Evolutionary conservation across 2,113 vertebrate genomes (phyloP).

Genomic region (Indicator maculatus): DNA sequence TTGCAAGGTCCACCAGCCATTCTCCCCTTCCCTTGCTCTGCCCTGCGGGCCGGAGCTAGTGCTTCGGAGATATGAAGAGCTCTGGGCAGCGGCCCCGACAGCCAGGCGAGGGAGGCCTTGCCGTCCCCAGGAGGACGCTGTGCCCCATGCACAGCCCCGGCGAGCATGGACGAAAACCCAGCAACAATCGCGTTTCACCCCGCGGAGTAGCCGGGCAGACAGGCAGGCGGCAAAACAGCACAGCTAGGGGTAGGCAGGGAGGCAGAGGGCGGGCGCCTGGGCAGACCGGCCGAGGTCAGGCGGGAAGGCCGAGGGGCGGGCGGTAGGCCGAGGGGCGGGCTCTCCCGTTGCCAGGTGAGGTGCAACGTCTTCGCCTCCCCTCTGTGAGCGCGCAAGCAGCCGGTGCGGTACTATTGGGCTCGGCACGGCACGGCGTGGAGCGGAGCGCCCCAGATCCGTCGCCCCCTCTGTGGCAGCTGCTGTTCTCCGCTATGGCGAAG

Average conservation of each 20-base stretch:
- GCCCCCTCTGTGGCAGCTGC: too few relatives aligned
- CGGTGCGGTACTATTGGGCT: neutral
- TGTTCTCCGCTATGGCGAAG: slow-evolving; percentile 75
- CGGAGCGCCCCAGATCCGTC: neutral
- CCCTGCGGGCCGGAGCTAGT: neutral
- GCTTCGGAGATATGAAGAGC: too few relatives aligned
- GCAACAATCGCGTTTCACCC: neutral
- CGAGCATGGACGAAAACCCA: too few relatives aligned
- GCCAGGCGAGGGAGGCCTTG: neutral
- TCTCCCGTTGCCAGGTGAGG: neutral
- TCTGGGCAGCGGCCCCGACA: neutral
- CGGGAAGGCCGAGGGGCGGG: neutral
- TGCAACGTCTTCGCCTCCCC: neutral
- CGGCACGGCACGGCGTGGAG: neutral
- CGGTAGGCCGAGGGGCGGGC: neutral
- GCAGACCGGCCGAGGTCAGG: neutral
- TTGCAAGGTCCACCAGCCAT: neutral
- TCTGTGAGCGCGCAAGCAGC: neutral
- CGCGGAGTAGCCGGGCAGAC: neutral
- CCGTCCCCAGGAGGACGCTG: neutral
- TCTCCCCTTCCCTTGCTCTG: neutral
- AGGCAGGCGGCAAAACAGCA: neutral
- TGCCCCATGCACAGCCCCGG: neutral
- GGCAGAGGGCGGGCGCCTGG: neutral
- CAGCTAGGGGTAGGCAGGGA: fast-evolving